Evolutionary conservation across 2,113 vertebrate species (phyloP).

Genomic region (Thalassarche chlororhynchos): DNA sequence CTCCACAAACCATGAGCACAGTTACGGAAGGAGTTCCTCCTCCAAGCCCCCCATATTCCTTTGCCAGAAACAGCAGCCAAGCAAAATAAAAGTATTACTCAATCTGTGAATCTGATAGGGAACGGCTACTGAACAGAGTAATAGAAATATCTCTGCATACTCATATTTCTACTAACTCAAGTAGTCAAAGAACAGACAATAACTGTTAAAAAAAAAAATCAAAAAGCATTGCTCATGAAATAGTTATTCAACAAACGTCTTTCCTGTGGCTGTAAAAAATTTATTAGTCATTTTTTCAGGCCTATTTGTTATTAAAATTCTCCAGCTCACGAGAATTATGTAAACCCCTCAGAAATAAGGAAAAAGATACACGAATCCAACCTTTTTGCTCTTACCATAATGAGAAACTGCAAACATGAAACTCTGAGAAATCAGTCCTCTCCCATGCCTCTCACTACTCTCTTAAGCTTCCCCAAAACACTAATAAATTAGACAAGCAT

Average conservation of each 20-base stretch:
- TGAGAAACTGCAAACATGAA: background rate
- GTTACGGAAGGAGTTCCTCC: background rate
- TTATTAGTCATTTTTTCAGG: background rate
- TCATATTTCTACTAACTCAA: background rate
- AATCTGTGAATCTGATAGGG: too few species aligned
- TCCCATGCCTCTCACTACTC: background rate
- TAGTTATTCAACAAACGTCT: background rate
- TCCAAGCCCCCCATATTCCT: background rate
- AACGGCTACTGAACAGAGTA: background rate
- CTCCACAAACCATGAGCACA: background rate
- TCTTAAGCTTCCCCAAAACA: background rate
- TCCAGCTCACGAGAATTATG: background rate
- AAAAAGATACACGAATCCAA: background rate
- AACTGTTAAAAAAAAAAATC: background rate
- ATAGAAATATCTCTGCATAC: rapidly evolving
- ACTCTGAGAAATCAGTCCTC: background rate
- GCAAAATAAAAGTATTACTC: background rate
- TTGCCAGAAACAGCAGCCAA: background rate
- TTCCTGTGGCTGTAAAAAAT: background rate
- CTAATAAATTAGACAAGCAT: background rate
- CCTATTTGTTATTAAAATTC: background rate
- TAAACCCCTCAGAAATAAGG: background rate
- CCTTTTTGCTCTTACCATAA: background rate
- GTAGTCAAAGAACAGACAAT: background rate
- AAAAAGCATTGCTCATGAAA: background rate